Evolutionary conservation across 2,888 invertebrate genomes (phyloP).

Genomic region (Aleiodes testaceus): DNA sequence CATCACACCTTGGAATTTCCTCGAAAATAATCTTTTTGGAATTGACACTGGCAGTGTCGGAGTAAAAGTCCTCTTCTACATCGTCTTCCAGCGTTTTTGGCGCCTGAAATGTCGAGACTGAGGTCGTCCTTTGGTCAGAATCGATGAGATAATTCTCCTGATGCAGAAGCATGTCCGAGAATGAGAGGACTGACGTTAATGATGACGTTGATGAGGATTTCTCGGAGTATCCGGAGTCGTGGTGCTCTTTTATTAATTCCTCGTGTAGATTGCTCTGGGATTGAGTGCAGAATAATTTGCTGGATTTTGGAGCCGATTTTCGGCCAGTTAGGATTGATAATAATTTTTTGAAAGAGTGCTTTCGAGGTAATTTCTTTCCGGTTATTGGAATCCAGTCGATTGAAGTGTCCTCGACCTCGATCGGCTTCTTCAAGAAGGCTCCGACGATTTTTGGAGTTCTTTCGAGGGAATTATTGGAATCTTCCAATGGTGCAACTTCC

Average conservation of each 20-base stretch:
- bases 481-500: background rate
- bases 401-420: slow-evolving; percentile 58
- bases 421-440: slow-evolving; percentile 60
- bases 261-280: slow-evolving; percentile 48
- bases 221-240: slow-evolving; percentile 62
- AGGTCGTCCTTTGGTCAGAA: background rate
- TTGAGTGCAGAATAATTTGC: slow-evolving; percentile 50
- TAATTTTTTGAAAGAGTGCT: slow-evolving; percentile 59
- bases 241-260: slow-evolving; percentile 46
- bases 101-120: slow-evolving; percentile 33
- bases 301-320: slow-evolving; percentile 34
- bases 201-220: slow-evolving; percentile 56
- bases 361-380: slow-evolving; percentile 58
- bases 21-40: slow-evolving; percentile 51
- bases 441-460: slow-evolving; percentile 58
- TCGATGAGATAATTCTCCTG: slow-evolving; percentile 14
- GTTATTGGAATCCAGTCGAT: slow-evolving; percentile 62
- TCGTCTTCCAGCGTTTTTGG: slow-evolving; percentile 22
- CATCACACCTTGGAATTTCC: slow-evolving; percentile 55
- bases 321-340: slow-evolving; percentile 54
- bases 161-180: slow-evolving; percentile 46
- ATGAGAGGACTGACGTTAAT: slow-evolving; percentile 51
- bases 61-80: slow-evolving; percentile 27
- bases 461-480: slow-evolving; percentile 44
- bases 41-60: slow-evolving; percentile 37